phyloP scores from a whole-genome alignment of 1,140 invertebrate species.

The Scaptodrosophila lebanonensis region DNA sequence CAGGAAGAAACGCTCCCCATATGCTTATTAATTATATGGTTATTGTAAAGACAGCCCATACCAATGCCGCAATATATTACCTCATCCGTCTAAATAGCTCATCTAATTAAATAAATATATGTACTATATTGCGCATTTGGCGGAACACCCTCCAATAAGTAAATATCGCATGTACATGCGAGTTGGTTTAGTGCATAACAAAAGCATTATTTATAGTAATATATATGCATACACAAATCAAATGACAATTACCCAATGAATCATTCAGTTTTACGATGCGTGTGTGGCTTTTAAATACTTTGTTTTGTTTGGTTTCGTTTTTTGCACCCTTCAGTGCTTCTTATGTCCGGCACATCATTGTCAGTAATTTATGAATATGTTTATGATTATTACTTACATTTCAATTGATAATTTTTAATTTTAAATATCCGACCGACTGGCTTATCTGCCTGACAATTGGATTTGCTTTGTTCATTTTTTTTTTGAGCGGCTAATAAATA shows the following conservation, averaged over 20 bases:
- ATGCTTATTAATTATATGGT: too few relatives aligned
- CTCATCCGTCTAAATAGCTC: too few relatives aligned
- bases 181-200: conserved; percentile 48
- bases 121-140: too few relatives aligned
- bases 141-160: neutral
- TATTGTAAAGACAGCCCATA: too few relatives aligned
- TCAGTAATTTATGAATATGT: conserved; percentile 32
- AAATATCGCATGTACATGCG: conserved; percentile 6
- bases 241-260: conserved; percentile 49
- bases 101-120: too few relatives aligned
- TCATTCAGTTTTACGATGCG: conserved; percentile 39
- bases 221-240: conserved; percentile 5
- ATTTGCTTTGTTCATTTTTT: conserved; percentile 6
- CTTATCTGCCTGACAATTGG: conserved; percentile 11
- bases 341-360: conserved; percentile 48
- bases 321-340: conserved; percentile 6
- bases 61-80: too few relatives aligned
- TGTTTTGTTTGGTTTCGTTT: too few relatives aligned
- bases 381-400: conserved; percentile 19
- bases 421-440: too few relatives aligned
- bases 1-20: too few relatives aligned
- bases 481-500: too few relatives aligned
- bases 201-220: too few relatives aligned
- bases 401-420: too few relatives aligned
- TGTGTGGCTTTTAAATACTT: conserved; percentile 22